Evolutionary conservation across 2,797 vertebrate species (phyloP), one percentile per base, ranked within the genome.

Genomic region (Dermochelys coriacea): DNA sequence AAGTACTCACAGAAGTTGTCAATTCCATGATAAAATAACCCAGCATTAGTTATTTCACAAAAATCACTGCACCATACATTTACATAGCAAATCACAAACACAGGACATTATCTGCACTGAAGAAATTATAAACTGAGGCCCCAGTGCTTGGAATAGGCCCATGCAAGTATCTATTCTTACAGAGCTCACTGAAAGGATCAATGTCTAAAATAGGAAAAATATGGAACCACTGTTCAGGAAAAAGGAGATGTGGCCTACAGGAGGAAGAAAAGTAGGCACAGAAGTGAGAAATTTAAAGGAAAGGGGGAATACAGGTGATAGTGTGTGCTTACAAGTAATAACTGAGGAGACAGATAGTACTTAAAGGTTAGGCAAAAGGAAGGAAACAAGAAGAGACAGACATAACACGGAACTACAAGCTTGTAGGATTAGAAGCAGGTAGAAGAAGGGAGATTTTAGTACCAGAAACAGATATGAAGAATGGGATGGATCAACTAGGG

Each of bases 381-480:
- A 37, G 0, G 15, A 86, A 5, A 34, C 4, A 37, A 8, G 4
- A 45, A 34, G 29, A 78, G 68, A 85, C 85, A 16, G 7, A 88
- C 16, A 52, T 2, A 90, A 3, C 23, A 61, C 21, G 31, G 19
- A 50, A 64, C 45, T 23, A 34, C 19, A 14, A 50, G 11, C 18
- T 1, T 47, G 4, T 29, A 91, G 87, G 3, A 83, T 51, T 52
- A 55, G 0, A 16, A 29, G 11, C 5, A 90, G 29, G 85, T 11
- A 10, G 77, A 5, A 82, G 4, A 54, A 86, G 11, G 3, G 1
- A 86, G 80, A 71, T 77, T 80, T 51, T 89, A 85, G 45, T 41
- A 93, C 15, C 31, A 88, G 59, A 61, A 23, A 87, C 4, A 19
- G 84, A 88, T 83, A 21, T 21, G n/a, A 94, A 84, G n/a, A 68